Percentiles rank a stretch among this genome's conserved stretches.
These are phyloP conservation scores for Prostheceraeus crozeri DNA, from an alignment of 2,888 invertebrate species.

Conservation along the genomic window DNA sequence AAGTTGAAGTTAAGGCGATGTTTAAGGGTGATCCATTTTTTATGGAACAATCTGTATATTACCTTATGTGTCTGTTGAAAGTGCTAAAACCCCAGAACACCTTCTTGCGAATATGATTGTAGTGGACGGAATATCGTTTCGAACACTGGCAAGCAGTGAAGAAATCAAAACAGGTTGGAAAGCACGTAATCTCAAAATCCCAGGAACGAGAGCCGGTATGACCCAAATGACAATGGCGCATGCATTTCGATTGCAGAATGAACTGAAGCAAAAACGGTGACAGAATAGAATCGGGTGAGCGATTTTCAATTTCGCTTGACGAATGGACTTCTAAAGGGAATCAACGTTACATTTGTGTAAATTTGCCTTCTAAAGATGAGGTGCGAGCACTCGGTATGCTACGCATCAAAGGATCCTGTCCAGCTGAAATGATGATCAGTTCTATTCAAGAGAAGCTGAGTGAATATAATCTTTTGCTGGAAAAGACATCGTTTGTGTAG, in stretches of 20 bases:
- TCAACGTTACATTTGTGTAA: neutral
- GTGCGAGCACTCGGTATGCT: neutral
- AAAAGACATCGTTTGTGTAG: neutral
- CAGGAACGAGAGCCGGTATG: neutral
- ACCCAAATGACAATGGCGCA: neutral
- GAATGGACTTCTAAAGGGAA: neutral
- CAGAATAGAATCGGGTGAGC: neutral
- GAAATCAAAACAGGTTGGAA: neutral
- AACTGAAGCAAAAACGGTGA: neutral
- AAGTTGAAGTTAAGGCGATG: no score
- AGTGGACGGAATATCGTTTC: neutral
- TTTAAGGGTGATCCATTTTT: no score
- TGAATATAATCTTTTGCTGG: neutral
- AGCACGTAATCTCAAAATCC: neutral
- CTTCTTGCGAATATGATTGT: neutral
- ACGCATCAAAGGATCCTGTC: neutral
- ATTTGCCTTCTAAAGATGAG: neutral
- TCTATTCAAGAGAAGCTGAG: neutral
- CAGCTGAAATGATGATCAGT: neutral
- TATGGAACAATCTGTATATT: no score
- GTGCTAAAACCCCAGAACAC: slow-evolving; percentile 1
- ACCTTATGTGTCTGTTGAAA: no score
- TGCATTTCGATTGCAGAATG: neutral
- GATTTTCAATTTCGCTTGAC: neutral
- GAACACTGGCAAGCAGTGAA: neutral